These are phyloP conservation scores for Lysiphlebus fabarum DNA, from an alignment of 1,140 invertebrate genomes.

Conservation along the genomic window DNA sequence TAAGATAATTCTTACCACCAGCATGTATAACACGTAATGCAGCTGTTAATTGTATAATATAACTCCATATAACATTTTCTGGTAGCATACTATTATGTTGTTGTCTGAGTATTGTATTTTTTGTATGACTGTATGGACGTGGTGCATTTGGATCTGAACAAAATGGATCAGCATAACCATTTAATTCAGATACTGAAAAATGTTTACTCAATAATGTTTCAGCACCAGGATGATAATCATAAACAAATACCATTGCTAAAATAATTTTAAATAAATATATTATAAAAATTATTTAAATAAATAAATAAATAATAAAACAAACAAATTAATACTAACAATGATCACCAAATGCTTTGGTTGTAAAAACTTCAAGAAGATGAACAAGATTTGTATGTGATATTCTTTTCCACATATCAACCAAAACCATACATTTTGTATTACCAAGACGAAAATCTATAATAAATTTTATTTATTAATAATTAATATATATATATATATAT, in stretches of 20 bases:
- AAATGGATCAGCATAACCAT: slow-evolving; percentile 79
- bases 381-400: slow-evolving; percentile 91
- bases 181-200: slow-evolving; percentile 68
- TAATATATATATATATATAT: too few species aligned
- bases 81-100: slow-evolving; percentile 74
- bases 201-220: slow-evolving; percentile 85
- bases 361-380: slow-evolving; percentile 87
- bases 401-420: slow-evolving; percentile 92
- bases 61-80: slow-evolving; percentile 91
- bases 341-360: slow-evolving; percentile 93
- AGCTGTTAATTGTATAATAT: slow-evolving; percentile 94
- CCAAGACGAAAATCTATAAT: slow-evolving; percentile 69
- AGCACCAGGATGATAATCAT: slow-evolving; percentile 90
- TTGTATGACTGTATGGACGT: slow-evolving; percentile 78
- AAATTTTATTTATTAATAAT: slow-evolving; percentile 16
- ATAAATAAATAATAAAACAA: not conserved
- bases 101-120: slow-evolving; percentile 71
- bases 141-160: slow-evolving; percentile 79
- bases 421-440: slow-evolving; percentile 79
- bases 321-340: slow-evolving; percentile 69
- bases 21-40: slow-evolving; percentile 88
- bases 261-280: slow-evolving; percentile 27
- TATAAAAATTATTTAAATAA: slow-evolving; percentile 5
- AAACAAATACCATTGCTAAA: slow-evolving; percentile 92
- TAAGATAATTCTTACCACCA: slow-evolving; percentile 64